Evolutionary conservation across 2,888 invertebrate species (phyloP), one percentile per base, ranked within the genome.

Genomic region (Sericinus montela): DNA sequence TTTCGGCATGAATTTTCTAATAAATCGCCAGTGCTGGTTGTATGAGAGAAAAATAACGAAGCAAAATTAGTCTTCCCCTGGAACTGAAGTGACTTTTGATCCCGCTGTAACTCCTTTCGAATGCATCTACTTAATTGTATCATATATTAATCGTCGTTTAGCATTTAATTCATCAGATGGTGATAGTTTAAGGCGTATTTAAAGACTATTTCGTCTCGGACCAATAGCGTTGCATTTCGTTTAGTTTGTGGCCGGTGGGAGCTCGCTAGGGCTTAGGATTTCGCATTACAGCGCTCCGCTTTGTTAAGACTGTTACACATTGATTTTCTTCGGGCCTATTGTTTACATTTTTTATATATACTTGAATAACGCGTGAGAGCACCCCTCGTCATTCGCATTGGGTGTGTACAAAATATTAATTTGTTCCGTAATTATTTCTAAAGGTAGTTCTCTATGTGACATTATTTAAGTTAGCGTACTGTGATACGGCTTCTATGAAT

Each of bases 401-500:
- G 4, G 11, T 5, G 19, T 29, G 15, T 19, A 15, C 11, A 9
- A 19, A n/a, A 28, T 34, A 28, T 38, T 9, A 28, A 9, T 4
- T 28, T 29, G 19, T 36, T 51, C 14, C 32, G 25, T 41, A 48
- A 46, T 50, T 37, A 45, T 54, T 46, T 52, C 38, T 14, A 43
- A 38, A 45, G 37, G 28, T 48, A 43, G 39, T 64, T 67, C 46
- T 60, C 56, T 55, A 63, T 55, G 57, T 60, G 62, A 64, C 63
- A 63, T 63, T 72, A 59, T 68, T 80, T 78, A 77, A 80, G 73
- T 82, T 83, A 80, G 82, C 71, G 75, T 85, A 78, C 84, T 85
- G 86, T 85, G 85, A 85, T 86, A 85, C 80, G 83, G 83, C 82
- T 80, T 78, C 61, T 77, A 68, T 51, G 69, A 69, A 72, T 76